A percentile compares a stretch with the other conserved stretches of the same genome.
These are phyloP conservation scores for Larimichthys polyactis DNA, from an alignment of 2,113 vertebrate species.

Conservation along the genomic window DNA sequence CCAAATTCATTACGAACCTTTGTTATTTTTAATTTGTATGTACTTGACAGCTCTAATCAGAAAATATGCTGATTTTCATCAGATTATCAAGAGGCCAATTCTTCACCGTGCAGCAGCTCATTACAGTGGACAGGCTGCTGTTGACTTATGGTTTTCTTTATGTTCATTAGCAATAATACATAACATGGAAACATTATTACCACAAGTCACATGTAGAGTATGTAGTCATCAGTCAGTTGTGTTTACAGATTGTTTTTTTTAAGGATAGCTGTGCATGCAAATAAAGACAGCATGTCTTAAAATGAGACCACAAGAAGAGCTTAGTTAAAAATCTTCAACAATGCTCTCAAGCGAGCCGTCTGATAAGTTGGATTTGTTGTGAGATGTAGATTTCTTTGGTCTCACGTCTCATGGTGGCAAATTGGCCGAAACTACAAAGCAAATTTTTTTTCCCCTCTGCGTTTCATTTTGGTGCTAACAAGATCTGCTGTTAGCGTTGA, in stretches of 20 bases:
- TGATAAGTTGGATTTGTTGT: constrained; percentile 46
- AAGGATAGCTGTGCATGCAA: not conserved
- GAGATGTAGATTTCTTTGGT: constrained; percentile 55
- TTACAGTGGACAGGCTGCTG: constrained; percentile 5
- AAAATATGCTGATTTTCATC: constrained; percentile 12
- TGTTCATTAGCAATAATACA: constrained; percentile 10
- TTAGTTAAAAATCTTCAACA: constrained; percentile 11
- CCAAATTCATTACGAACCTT: constrained; percentile 33
- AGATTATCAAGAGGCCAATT: constrained; percentile 1
- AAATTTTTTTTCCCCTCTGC: constrained; percentile 22
- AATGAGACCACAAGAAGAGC: constrained; percentile 7
- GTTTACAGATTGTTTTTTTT: not conserved
- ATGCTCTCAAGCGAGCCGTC: constrained; percentile 29
- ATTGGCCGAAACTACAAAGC: constrained; percentile 45
- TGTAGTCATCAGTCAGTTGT: not conserved
- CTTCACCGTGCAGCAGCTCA: constrained; percentile 8
- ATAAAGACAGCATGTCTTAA: not conserved
- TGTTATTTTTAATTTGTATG: constrained; percentile 21
- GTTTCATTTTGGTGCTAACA: constrained; percentile 36
- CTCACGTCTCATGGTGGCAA: constrained; percentile 15
- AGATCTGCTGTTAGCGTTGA: constrained; percentile 10
- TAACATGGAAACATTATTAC: not conserved
- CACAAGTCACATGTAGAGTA: not conserved
- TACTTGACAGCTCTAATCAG: not conserved
- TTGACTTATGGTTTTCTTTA: not conserved